Base-by-base conservation (phyloP, 2,888 invertebrate genomes). In the Dioctria linearis region DNA sequence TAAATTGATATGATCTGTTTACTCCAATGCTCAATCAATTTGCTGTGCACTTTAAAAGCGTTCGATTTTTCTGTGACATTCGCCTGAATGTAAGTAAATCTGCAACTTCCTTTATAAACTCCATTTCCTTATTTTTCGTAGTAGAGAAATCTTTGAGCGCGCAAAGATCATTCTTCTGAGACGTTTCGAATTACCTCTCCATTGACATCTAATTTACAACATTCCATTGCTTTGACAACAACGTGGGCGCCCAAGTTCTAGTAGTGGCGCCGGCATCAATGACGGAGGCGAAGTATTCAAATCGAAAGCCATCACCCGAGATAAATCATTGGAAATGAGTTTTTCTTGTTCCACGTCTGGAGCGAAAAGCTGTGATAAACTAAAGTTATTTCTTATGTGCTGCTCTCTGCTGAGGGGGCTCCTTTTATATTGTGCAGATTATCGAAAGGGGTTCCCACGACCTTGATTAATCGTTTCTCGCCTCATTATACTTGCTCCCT, bases 271-370 rank as follows among this genome's bases (percentile, higher is more conserved):
- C 71, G 25, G 46, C 39, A 75, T 78, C 80, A 57, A 49, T 78
- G 75, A 42, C 42, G 39, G 42, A 57, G 57, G 51, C 66, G 69
- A 80, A 67, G 80, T 82, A 82, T 82, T 82, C 82, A 82, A 82
- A 82, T 82, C 80, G 82, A 80, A 80, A 82, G 57, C 82, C 78
- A 82, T 82, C 82, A 79, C 78, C 80, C 80, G 57, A 80, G 78
- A 82, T 82, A 82, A 82, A 82, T 82, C 82, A 82, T 82, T 82
- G 65, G 79, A 79, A 82, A 82, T 82, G 82, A 82, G 82, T 82
- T 82, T 82, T 82, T 82, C 82, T 80, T 82, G 80, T 80, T 82
- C 78, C 78, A 9, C 67, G 80, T 82, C 82, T 80, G 75, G 78
- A 63, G 6, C 39, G 59, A 61, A 80, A n/a, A 66, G 65, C n/a